phyloP scores from a whole-genome alignment of 2,113 vertebrate species.

The Himantopus leucocephalus region DNA sequence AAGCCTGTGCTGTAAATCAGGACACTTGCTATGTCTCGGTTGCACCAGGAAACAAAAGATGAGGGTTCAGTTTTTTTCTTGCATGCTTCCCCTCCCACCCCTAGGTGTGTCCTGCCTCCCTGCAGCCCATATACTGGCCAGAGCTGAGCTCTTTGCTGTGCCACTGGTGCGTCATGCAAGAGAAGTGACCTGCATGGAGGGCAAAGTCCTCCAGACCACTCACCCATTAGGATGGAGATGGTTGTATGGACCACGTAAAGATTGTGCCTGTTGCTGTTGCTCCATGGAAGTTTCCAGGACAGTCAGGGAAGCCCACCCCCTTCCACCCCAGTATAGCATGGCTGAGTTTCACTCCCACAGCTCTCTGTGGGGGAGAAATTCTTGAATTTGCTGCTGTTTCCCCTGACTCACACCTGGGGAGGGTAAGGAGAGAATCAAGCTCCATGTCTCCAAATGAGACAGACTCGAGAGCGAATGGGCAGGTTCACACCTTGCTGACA shows the following conservation, averaged over 20 bases:
- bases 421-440: background rate
- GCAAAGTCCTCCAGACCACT: background rate
- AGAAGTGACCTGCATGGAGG: background rate
- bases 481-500: background rate
- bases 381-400: background rate
- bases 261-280: background rate
- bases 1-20: background rate
- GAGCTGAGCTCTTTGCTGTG: background rate
- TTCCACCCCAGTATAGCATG: background rate
- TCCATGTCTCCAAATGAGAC: background rate
- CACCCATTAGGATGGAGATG: too few relatives aligned
- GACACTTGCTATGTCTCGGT: background rate
- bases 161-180: background rate
- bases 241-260: background rate
- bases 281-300: background rate
- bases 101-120: background rate
- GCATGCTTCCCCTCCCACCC: background rate
- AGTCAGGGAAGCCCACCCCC: accelerated
- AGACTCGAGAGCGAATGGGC: accelerated
- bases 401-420: too few relatives aligned
- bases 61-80: background rate
- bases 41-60: background rate
- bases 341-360: background rate
- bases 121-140: background rate
- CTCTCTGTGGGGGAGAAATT: background rate